Evolutionary conservation across 1,140 invertebrate species (phyloP).

Genomic region (Coptotermes formosanus): DNA sequence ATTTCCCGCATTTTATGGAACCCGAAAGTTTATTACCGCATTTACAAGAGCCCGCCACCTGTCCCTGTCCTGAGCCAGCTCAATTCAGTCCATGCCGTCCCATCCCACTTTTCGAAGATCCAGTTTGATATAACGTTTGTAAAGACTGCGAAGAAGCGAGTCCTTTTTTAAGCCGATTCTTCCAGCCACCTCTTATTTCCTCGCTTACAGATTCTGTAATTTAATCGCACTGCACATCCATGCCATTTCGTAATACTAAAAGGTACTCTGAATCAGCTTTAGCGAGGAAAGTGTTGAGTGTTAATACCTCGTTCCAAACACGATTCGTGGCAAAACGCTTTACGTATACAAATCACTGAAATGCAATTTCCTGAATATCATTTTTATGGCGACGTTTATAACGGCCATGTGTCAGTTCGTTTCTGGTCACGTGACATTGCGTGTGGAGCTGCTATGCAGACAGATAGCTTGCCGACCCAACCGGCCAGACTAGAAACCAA

Average conservation of each 20-base stretch:
- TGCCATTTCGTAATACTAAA: neutral
- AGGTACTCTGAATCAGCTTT: neutral
- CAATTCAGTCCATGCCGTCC: too few species aligned
- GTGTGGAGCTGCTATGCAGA: neutral
- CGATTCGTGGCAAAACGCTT: neutral
- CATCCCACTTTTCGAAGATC: too few species aligned
- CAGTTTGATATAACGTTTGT: too few species aligned
- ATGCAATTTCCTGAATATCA: constrained; percentile 25
- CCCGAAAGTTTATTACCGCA: too few species aligned
- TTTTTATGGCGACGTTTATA: constrained; percentile 22
- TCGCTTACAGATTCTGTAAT: neutral
- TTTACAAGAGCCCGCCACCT: too few species aligned
- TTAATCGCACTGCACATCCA: neutral
- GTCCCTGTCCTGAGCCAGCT: too few species aligned
- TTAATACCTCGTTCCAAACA: neutral
- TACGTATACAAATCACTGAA: neutral
- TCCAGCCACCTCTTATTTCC: too few species aligned
- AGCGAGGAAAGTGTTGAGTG: neutral
- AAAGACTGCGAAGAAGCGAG: too few species aligned
- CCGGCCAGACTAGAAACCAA: neutral
- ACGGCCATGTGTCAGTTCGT: constrained; percentile 19
- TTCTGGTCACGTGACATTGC: constrained; percentile 23
- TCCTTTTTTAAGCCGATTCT: too few species aligned
- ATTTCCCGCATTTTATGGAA: too few species aligned
- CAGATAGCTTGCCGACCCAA: neutral